phyloP scores from a whole-genome alignment of 37 sponge, comb jelly and placozoan species.

The Crambe crambe region DNA sequence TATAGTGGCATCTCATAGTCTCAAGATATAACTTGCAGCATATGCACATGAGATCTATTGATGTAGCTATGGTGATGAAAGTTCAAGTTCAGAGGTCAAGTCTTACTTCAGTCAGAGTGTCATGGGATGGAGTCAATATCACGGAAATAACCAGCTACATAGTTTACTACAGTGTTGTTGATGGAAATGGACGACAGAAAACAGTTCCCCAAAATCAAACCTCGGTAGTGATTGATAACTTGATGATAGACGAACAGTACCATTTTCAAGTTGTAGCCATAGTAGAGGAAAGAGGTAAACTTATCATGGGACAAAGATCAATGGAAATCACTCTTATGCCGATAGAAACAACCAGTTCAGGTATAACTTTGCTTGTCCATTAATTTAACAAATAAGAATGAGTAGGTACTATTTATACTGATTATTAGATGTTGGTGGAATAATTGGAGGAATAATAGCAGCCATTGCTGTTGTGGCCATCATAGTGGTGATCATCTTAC shows the following conservation, averaged over 20 bases:
- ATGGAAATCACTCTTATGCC: too few relatives aligned
- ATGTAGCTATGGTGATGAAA: constrained; percentile 6
- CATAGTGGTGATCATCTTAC: neutral
- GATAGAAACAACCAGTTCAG: too few relatives aligned
- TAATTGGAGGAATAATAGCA: neutral
- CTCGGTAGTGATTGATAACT: neutral
- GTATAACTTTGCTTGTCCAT: too few relatives aligned
- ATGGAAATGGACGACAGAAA: neutral
- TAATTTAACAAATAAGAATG: too few relatives aligned
- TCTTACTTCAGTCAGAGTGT: constrained; percentile 14
- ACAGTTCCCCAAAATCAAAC: neutral
- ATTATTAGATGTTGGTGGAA: neutral
- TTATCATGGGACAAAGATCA: too few relatives aligned
- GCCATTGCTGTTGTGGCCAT: neutral
- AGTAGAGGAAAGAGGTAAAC: too few relatives aligned
- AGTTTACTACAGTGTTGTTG: neutral
- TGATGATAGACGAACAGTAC: too few relatives aligned
- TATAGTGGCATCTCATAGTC: too few relatives aligned
- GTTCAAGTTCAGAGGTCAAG: neutral
- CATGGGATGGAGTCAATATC: neutral
- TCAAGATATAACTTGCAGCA: too few relatives aligned
- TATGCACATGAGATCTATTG: too few relatives aligned
- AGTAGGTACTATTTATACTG: too few relatives aligned
- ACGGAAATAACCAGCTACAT: neutral
- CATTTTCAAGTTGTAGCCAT: neutral